phyloP scores from a whole-genome alignment of 2,113 vertebrate genomes.

The Chauna torquata region DNA sequence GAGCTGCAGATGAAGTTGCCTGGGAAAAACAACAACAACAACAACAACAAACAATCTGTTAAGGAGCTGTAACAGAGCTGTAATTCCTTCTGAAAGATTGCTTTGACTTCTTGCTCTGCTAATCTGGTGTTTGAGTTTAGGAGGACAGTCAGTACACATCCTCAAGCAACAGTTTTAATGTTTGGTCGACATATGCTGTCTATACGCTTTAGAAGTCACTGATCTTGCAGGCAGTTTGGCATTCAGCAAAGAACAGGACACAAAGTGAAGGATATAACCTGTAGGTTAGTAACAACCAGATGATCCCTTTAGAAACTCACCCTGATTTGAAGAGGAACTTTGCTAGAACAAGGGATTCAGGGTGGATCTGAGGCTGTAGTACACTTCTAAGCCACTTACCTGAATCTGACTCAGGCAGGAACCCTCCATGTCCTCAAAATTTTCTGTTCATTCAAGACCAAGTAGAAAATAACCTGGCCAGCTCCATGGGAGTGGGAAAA shows the following conservation, averaged over 20 bases:
- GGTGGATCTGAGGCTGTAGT: background rate
- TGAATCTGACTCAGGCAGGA: background rate
- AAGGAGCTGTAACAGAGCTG: background rate
- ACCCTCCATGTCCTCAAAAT: background rate
- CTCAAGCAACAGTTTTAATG: background rate
- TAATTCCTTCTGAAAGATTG: slow-evolving; percentile 19
- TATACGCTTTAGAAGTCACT: background rate
- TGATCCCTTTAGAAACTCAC: background rate
- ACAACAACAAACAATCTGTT: background rate
- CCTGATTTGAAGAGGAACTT: background rate
- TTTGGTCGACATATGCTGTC: background rate
- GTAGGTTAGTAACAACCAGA: background rate
- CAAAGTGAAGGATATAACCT: background rate
- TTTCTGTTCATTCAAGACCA: background rate
- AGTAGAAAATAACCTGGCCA: background rate
- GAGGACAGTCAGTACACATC: background rate
- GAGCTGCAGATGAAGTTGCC: background rate
- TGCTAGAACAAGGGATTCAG: background rate
- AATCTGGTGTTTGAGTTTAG: slow-evolving; percentile 8
- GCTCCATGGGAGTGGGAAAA: background rate
- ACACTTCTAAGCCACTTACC: background rate
- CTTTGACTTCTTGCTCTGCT: slow-evolving; percentile 27
- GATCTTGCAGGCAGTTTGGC: background rate
- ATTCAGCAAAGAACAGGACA: background rate
- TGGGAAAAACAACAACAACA: background rate